Conservation (phyloP, 2,888 invertebrate species). For the Zelleria hepariella region DNA sequence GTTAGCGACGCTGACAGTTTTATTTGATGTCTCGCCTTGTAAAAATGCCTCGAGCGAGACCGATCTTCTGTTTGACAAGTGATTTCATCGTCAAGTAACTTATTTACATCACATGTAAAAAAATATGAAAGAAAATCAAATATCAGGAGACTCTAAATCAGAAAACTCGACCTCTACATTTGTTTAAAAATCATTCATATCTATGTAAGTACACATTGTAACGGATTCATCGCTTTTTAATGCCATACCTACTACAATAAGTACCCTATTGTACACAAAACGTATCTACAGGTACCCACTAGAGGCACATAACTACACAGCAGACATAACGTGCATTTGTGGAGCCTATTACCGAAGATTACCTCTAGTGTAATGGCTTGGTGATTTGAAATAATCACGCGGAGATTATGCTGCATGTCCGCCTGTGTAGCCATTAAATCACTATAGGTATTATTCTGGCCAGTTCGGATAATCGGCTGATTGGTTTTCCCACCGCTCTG, state of each 20-base stretch:
- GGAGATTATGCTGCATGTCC: constrained; percentile 43
- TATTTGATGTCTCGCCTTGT: constrained; percentile 7
- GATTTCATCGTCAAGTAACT: background rate
- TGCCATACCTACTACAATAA: too few relatives aligned
- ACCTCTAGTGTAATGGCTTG: constrained; percentile 64
- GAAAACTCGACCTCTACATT: too few relatives aligned
- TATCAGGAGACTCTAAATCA: too few relatives aligned
- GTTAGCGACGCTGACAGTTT: constrained; percentile 7
- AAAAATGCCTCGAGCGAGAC: background rate
- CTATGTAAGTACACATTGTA: too few relatives aligned
- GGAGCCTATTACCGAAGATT: constrained; percentile 60
- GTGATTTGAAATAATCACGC: constrained; percentile 68
- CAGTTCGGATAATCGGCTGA: background rate
- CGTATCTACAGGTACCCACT: background rate
- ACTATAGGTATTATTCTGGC: constrained; percentile 29
- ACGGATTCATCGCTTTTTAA: background rate
- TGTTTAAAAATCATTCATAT: too few relatives aligned
- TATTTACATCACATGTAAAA: too few relatives aligned
- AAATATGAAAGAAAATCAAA: too few relatives aligned
- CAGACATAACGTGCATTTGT: constrained; percentile 22
- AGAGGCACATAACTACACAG: constrained; percentile 17
- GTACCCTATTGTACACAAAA: background rate
- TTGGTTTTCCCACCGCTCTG: background rate
- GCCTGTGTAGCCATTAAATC: constrained; percentile 48
- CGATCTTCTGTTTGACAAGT: constrained; percentile 2